These are phyloP conservation scores for Eledone cirrhosa DNA, from an alignment of 2,888 invertebrate species.

Conservation along the genomic window DNA sequence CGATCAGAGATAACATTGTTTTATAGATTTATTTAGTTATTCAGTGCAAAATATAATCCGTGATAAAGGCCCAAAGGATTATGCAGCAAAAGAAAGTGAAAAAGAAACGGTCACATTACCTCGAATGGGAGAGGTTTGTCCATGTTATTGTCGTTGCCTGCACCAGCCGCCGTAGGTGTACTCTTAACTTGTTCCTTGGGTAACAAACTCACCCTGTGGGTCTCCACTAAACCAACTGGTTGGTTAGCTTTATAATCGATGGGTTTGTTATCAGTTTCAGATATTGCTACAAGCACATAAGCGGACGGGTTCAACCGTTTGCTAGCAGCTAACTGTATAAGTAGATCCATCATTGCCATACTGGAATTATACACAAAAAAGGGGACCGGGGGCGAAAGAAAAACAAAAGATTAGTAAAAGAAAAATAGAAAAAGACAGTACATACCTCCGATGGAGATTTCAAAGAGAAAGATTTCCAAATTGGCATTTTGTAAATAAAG, in stretches of 20 bases:
- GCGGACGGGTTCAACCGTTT: slow-evolving; percentile 76
- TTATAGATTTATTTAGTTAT: too few relatives aligned
- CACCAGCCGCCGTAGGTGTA: background rate
- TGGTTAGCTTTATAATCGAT: slow-evolving; percentile 80
- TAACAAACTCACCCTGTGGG: slow-evolving; percentile 20
- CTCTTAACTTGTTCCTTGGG: background rate
- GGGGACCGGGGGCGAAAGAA: slow-evolving; percentile 11
- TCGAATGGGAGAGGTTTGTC: slow-evolving; percentile 14
- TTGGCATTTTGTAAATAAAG: too few relatives aligned
- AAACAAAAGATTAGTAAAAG: background rate
- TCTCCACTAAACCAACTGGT: slow-evolving; percentile 74
- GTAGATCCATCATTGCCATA: slow-evolving; percentile 81
- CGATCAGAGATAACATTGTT: too few relatives aligned
- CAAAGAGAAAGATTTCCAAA: too few relatives aligned
- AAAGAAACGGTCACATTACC: background rate
- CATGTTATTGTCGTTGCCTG: background rate
- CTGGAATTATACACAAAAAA: slow-evolving; percentile 67
- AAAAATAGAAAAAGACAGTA: background rate
- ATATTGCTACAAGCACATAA: slow-evolving; percentile 74
- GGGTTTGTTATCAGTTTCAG: slow-evolving; percentile 70
- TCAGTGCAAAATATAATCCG: too few relatives aligned
- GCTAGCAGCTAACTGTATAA: slow-evolving; percentile 77
- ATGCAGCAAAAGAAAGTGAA: too few relatives aligned
- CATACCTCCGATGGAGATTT: background rate
- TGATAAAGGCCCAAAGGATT: too few relatives aligned